These are phyloP conservation scores for Neosilurus mollespiculum DNA, from an alignment of 2,797 vertebrate genomes.

Conservation along the genomic window DNA sequence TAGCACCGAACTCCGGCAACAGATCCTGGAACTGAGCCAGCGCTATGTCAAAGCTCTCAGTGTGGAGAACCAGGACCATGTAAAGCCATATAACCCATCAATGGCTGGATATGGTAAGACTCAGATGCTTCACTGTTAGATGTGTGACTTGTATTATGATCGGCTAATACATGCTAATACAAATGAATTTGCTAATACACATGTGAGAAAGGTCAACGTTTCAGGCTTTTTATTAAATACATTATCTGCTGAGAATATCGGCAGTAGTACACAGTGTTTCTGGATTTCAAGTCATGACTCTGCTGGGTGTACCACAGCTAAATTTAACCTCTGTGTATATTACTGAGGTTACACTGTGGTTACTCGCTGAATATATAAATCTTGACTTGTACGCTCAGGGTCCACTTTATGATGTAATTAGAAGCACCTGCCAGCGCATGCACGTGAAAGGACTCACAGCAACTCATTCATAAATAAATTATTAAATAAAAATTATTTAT, in stretches of 20 bases:
- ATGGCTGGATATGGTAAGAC: conserved; percentile 93
- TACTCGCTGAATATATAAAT: background rate
- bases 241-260: background rate
- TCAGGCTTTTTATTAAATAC: background rate
- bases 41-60: conserved; percentile 94
- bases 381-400: background rate
- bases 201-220: background rate
- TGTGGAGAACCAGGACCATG: conserved; percentile 89
- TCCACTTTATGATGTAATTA: background rate
- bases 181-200: background rate
- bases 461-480: too few relatives aligned
- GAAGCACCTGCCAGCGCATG: background rate
- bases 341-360: background rate
- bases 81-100: conserved; percentile 82
- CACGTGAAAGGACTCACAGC: background rate
- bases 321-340: background rate
- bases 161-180: background rate
- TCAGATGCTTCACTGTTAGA: background rate
- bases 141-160: background rate
- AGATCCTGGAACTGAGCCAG: conserved; percentile 93
- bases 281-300: background rate
- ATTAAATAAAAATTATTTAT: too few relatives aligned
- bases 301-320: background rate
- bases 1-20: conserved; percentile 88
- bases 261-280: background rate